A percentile compares a stretch with the other conserved stretches of the same genome.
Conservation (phyloP, 1,140 invertebrate genomes). For the Galendromus occidentalis region DNA sequence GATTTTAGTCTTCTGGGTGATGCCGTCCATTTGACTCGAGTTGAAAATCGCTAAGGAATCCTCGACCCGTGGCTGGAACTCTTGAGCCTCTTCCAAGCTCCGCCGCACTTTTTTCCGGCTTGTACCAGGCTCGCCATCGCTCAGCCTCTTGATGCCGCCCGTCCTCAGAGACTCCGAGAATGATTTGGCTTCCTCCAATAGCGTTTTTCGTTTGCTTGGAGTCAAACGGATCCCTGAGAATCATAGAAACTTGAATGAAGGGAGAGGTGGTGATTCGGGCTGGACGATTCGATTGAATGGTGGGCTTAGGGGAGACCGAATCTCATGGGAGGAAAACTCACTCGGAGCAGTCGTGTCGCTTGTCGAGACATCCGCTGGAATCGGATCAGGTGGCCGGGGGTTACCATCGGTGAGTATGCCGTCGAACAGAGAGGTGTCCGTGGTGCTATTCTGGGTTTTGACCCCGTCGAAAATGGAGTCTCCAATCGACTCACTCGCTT, state of each 20-base stretch:
- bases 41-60: conserved; percentile 1
- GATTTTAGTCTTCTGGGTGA: background rate
- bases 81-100: background rate
- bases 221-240: background rate
- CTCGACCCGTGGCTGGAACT: background rate
- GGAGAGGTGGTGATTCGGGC: too few relatives aligned
- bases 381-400: too few relatives aligned
- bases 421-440: too few relatives aligned
- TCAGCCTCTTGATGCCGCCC: too few relatives aligned
- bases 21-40: background rate
- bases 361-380: too few relatives aligned
- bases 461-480: conserved; percentile 1
- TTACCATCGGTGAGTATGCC: too few relatives aligned
- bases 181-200: background rate
- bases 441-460: background rate
- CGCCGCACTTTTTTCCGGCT: background rate
- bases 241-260: too few relatives aligned
- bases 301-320: too few relatives aligned
- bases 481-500: background rate
- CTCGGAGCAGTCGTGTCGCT: too few relatives aligned
- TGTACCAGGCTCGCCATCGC: background rate
- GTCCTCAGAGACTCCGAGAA: background rate
- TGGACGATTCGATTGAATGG: too few relatives aligned
- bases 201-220: background rate
- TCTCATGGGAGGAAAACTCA: too few relatives aligned